A percentile compares a stretch with the other conserved stretches of the same genome.
Evolutionary conservation across 2,113 vertebrate genomes (phyloP).

Genomic region (Myotis brandtii): DNA sequence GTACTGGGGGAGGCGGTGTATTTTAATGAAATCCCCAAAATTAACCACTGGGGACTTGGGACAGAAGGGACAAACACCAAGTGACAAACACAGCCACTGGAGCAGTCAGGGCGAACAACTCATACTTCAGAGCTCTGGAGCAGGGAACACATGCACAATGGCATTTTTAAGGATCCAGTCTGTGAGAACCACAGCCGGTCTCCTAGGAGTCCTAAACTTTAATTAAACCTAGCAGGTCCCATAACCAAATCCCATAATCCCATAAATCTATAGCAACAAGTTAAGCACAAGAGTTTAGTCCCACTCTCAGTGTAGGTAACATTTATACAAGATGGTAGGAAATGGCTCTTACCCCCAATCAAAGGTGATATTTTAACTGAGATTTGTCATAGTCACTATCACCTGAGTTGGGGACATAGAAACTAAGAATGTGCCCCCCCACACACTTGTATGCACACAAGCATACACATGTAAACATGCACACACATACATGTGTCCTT

Average conservation of each 20-base stretch:
- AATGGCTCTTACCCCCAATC: not conserved
- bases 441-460: not conserved
- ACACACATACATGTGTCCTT: not conserved
- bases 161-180: not conserved
- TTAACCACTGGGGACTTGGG: not conserved
- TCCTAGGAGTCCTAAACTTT: constrained; percentile 56
- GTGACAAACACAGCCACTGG: not conserved
- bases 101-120: not conserved
- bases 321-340: not conserved
- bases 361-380: constrained; percentile 6
- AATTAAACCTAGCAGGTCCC: constrained; percentile 45
- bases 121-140: not conserved
- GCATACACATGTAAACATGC: not conserved
- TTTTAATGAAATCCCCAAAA: not conserved
- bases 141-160: not conserved
- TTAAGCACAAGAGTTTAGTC: not conserved
- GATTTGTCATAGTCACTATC: not conserved
- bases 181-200: not conserved
- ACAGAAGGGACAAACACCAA: not conserved
- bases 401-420: not conserved
- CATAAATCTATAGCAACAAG: constrained; percentile 5
- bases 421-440: not conserved
- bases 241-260: constrained; percentile 43
- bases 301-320: not conserved
- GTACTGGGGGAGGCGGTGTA: not conserved